Percentiles rank a stretch among this genome's conserved stretches.
These are phyloP conservation scores for Tipula vernalis DNA, from an alignment of 2,888 invertebrate species.

Conservation along the genomic window DNA sequence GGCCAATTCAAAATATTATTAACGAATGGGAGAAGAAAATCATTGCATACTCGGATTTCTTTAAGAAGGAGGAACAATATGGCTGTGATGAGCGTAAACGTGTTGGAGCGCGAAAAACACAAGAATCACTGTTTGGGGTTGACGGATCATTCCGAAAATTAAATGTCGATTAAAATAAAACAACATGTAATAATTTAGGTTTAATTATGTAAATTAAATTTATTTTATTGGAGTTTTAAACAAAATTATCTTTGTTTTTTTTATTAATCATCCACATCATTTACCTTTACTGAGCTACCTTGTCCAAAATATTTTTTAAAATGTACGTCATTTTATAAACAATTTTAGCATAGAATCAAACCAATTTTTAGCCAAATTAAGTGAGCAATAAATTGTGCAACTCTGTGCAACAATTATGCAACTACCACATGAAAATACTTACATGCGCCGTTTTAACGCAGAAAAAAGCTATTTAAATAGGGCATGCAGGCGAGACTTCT, in stretches of 20 bases:
- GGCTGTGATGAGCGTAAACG: constrained; percentile 28
- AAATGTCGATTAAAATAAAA: constrained; percentile 26
- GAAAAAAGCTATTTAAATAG: too few species aligned
- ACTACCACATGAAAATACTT: too few species aligned
- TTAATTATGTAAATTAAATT: background rate
- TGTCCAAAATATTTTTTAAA: too few species aligned
- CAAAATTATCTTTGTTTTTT: background rate
- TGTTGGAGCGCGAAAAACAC: constrained; percentile 21
- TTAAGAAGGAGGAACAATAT: constrained; percentile 25
- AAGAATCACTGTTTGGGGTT: constrained; percentile 27
- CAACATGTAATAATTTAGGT: background rate
- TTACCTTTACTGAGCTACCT: too few species aligned
- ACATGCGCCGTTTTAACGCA: too few species aligned
- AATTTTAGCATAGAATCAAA: too few species aligned
- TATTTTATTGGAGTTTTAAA: background rate
- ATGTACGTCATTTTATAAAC: too few species aligned
- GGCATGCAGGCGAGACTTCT: too few species aligned
- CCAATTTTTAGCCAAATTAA: too few species aligned
- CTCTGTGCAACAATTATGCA: too few species aligned
- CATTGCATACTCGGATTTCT: constrained; percentile 26
- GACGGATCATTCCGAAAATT: constrained; percentile 31
- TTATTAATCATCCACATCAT: too few species aligned
- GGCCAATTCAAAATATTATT: constrained; percentile 30
- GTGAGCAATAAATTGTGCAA: too few species aligned
- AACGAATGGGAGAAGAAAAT: constrained; percentile 30